phyloP scores from a whole-genome alignment of 2,797 vertebrate species.

The Otus scops region DNA sequence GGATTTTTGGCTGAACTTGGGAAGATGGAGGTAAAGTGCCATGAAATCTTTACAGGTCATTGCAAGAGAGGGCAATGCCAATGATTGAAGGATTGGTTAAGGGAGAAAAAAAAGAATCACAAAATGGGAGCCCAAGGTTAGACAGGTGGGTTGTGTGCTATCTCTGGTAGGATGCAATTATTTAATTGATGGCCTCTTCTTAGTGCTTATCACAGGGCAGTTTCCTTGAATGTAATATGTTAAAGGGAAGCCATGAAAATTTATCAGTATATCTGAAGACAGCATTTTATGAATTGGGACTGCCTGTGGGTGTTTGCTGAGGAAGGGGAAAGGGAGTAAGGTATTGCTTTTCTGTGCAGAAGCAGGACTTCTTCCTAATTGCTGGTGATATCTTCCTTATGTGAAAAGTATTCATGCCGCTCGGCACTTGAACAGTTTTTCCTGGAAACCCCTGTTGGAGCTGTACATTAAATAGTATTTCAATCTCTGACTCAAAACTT shows the following conservation, averaged over 20 bases:
- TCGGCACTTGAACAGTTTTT: neutral
- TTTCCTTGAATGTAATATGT: neutral
- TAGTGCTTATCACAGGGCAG: neutral
- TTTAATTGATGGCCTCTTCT: neutral
- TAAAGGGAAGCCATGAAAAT: neutral
- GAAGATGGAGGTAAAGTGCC: neutral
- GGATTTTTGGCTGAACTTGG: neutral
- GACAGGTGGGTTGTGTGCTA: accelerated
- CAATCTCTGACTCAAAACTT: slow-evolving; percentile 35
- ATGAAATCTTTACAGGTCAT: neutral
- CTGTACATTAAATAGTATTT: neutral
- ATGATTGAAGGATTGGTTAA: neutral
- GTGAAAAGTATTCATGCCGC: neutral
- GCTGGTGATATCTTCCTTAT: neutral
- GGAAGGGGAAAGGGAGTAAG: neutral
- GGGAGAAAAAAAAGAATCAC: neutral
- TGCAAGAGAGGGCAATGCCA: neutral
- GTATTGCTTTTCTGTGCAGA: neutral
- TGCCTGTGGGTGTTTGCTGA: neutral
- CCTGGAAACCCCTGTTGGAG: slow-evolving; percentile 27
- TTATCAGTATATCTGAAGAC: neutral
- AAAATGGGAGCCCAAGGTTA: neutral
- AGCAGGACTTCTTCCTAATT: neutral
- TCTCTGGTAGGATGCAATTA: neutral
- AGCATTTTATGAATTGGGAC: neutral